Evolutionary conservation across 2,797 vertebrate genomes (phyloP).

Genomic region (Poecilia velifera): DNA sequence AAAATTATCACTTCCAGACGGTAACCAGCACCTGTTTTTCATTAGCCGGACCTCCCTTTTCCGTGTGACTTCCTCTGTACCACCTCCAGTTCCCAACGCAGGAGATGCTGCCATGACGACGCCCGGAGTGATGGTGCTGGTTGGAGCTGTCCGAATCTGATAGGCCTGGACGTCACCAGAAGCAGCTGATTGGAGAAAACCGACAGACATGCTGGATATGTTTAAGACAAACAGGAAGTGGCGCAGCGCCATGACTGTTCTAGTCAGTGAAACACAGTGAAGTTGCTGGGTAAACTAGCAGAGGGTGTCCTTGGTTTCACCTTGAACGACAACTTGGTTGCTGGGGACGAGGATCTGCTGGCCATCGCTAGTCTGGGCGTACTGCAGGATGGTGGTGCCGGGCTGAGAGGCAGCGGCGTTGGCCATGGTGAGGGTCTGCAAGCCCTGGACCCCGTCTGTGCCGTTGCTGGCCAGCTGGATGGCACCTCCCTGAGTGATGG

Average conservation of each 20-base stretch:
- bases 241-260: neutral
- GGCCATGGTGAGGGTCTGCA: conserved; percentile 97
- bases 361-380: conserved; percentile 97
- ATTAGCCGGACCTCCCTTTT: conserved; percentile 98
- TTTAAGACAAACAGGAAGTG: neutral
- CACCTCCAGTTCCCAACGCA: conserved; percentile 86
- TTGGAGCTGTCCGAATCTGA: conserved; percentile 94
- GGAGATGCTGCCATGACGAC: conserved; percentile 97
- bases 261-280: neutral
- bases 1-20: neutral
- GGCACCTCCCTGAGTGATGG: conserved; percentile 98
- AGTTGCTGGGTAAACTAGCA: neutral
- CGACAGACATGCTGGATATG: neutral
- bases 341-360: conserved; percentile 99
- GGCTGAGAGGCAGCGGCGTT: conserved; percentile 89
- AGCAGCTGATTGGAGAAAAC: conserved; percentile 81
- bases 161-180: conserved; percentile 98
- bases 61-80: conserved; percentile 92
- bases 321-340: conserved; percentile 99
- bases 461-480: conserved; percentile 98
- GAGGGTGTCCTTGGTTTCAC: conserved; percentile 76
- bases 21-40: conserved; percentile 91
- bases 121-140: conserved; percentile 91
- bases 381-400: conserved; percentile 96
- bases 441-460: conserved; percentile 95